Evolutionary conservation across 2,113 vertebrate species (phyloP).

Genomic region (Mugil cephalus): DNA sequence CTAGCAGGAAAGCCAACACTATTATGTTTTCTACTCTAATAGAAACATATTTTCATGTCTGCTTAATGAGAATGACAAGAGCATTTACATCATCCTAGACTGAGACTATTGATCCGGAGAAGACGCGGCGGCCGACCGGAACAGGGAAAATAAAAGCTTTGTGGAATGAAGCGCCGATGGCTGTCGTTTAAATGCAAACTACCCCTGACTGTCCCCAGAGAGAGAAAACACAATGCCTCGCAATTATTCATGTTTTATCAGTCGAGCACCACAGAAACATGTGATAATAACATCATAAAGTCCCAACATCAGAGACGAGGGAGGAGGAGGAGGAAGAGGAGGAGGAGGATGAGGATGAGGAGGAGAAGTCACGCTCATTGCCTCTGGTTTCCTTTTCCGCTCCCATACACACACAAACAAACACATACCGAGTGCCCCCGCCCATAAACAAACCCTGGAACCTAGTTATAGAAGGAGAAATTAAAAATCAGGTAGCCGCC

Average conservation of each 20-base stretch:
- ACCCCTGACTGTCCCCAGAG: background rate
- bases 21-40: no score
- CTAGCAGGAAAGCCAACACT: no score
- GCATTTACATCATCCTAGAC: background rate
- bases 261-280: conserved; percentile 16
- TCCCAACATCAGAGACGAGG: conserved; percentile 26
- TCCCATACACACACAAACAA: conserved; percentile 1
- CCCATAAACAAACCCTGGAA: background rate
- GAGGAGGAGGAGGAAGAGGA: no score
- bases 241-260: conserved; percentile 34
- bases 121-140: background rate
- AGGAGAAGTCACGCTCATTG: background rate
- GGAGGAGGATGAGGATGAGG: no score
- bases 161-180: conserved; percentile 23
- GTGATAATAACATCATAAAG: conserved; percentile 20
- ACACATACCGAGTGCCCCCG: background rate
- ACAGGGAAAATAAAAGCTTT: background rate
- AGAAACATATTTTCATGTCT: background rate
- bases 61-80: background rate
- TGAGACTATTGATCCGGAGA: background rate
- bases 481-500: background rate
- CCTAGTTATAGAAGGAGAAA: background rate
- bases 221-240: conserved; percentile 2
- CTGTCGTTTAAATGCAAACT: conserved; percentile 33
- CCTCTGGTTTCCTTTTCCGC: conserved; percentile 1